A percentile compares a stretch with the other conserved stretches of the same genome.
Conservation (phyloP, 1,140 invertebrate species). For the Theocolax elegans region DNA sequence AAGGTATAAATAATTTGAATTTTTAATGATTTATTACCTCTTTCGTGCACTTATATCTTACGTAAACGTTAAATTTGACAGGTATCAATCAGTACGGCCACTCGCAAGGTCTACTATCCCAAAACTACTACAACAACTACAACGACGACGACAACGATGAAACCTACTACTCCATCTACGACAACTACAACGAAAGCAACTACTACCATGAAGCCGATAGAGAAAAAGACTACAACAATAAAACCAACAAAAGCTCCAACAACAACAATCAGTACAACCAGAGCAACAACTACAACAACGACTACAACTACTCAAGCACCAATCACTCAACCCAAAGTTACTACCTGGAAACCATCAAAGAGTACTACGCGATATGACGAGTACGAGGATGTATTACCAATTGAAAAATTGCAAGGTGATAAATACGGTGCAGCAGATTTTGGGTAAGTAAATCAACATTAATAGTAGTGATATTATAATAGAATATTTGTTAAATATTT, state of each 20-base stretch:
- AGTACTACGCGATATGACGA: slow-evolving; percentile 45
- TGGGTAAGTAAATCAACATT: background rate
- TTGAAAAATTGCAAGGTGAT: slow-evolving; percentile 48
- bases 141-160: slow-evolving; percentile 38
- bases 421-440: slow-evolving; percentile 11
- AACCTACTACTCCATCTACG: slow-evolving; percentile 35
- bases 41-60: too few species aligned
- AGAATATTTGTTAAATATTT: too few species aligned
- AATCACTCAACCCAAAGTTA: slow-evolving; percentile 46
- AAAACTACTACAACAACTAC: slow-evolving; percentile 48
- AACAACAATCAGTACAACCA: slow-evolving; percentile 55
- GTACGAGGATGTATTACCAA: slow-evolving; percentile 52
- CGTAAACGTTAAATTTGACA: too few species aligned
- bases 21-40: slow-evolving; percentile 32
- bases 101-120: slow-evolving; percentile 48
- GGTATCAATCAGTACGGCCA: slow-evolving; percentile 38
- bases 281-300: slow-evolving; percentile 54
- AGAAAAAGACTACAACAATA: slow-evolving; percentile 50
- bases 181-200: slow-evolving; percentile 53
- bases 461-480: too few species aligned
- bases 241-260: slow-evolving; percentile 20
- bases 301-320: slow-evolving; percentile 48
- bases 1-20: slow-evolving; percentile 48
- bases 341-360: slow-evolving; percentile 58
- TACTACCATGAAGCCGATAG: slow-evolving; percentile 56